These are phyloP conservation scores for Tinamus guttatus DNA, from an alignment of 2,113 vertebrate species.

Conservation along the genomic window DNA sequence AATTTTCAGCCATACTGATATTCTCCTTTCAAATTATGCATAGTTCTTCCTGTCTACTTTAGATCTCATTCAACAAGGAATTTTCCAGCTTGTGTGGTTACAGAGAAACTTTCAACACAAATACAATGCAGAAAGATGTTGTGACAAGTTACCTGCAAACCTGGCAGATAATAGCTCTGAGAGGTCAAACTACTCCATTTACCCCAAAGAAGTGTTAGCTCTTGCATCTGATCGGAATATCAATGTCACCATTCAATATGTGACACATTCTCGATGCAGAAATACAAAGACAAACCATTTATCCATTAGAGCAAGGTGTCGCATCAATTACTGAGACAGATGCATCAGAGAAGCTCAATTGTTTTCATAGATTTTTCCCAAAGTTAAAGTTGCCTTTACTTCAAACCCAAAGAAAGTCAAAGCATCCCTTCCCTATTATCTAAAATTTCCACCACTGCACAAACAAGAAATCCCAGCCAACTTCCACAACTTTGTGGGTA, in stretches of 20 bases:
- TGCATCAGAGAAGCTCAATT: slow-evolving; percentile 42
- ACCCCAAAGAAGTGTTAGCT: slow-evolving; percentile 35
- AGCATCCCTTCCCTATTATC: background rate
- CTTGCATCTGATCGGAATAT: slow-evolving; percentile 57
- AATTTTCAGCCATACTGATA: background rate
- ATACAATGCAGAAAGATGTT: slow-evolving; percentile 11
- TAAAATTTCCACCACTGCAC: background rate
- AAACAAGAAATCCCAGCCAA: background rate
- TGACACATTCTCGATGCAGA: slow-evolving; percentile 44
- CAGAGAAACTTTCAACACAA: slow-evolving; percentile 29
- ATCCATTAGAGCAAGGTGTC: slow-evolving; percentile 57
- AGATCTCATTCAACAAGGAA: background rate
- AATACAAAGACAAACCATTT: slow-evolving; percentile 48
- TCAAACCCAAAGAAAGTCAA: background rate
- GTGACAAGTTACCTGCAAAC: slow-evolving; percentile 51
- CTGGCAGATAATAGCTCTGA: slow-evolving; percentile 16
- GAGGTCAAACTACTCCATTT: slow-evolving; percentile 47
- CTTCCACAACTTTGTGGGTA: background rate
- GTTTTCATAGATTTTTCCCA: slow-evolving; percentile 48
- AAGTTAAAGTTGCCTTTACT: background rate
- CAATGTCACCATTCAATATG: slow-evolving; percentile 58
- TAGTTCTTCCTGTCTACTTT: background rate
- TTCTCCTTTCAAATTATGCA: background rate
- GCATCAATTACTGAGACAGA: slow-evolving; percentile 56
- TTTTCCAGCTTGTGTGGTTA: background rate